These are phyloP conservation scores for Plutella xylostella DNA, from an alignment of 2,888 invertebrate species.

Conservation along the genomic window DNA sequence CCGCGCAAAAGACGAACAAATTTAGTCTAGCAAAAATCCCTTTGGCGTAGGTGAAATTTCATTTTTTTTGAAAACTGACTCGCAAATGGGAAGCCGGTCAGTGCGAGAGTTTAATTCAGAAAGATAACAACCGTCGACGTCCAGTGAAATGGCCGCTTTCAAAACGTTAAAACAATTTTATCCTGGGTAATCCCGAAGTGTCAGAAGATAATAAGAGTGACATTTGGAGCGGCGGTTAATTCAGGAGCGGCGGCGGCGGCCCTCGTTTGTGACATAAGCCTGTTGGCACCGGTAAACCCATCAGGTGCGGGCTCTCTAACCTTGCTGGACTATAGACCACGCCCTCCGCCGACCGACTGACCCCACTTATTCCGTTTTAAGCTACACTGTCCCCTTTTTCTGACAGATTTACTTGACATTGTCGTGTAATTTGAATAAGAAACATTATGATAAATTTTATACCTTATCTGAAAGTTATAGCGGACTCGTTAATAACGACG, in stretches of 20 bases:
- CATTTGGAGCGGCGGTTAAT: slow-evolving; percentile 65
- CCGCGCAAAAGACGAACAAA: slow-evolving; percentile 1
- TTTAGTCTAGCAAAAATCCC: background rate
- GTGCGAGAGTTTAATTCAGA: slow-evolving; percentile 42
- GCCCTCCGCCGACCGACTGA: slow-evolving; percentile 19
- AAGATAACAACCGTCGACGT: slow-evolving; percentile 52
- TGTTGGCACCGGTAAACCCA: slow-evolving; percentile 57
- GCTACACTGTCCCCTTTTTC: no score
- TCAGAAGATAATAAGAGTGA: slow-evolving; percentile 68
- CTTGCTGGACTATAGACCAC: slow-evolving; percentile 38
- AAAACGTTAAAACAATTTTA: slow-evolving; percentile 66
- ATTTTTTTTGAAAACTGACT: background rate
- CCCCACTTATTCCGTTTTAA: slow-evolving; percentile 19
- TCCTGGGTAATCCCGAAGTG: slow-evolving; percentile 63
- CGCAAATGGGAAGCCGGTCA: slow-evolving; percentile 28
- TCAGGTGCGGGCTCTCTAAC: slow-evolving; percentile 45
- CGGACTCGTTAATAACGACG: no score
- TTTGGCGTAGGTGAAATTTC: background rate
- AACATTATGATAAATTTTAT: no score
- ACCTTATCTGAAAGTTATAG: no score
- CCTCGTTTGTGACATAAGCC: slow-evolving; percentile 57
- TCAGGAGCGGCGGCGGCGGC: slow-evolving; percentile 49
- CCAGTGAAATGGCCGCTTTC: slow-evolving; percentile 45
- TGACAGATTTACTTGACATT: no score
- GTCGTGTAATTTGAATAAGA: no score